These are phyloP conservation scores for Porites australiensis DNA, from an alignment of 64 coral and sea anemone genomes.

Conservation along the genomic window DNA sequence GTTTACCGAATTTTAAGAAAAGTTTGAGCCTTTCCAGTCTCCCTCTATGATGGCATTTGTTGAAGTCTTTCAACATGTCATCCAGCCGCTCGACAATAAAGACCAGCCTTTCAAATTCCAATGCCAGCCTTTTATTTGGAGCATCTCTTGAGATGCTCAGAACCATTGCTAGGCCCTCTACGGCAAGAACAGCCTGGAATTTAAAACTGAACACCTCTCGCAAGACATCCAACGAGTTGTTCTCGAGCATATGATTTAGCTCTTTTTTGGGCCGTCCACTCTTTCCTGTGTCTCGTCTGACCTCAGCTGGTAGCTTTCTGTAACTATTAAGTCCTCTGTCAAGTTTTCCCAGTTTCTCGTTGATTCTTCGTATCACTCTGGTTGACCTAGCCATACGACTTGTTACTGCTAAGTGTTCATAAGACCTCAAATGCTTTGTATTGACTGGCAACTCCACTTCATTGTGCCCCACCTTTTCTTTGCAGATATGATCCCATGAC, in stretches of 20 bases:
- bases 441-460: slow-evolving; percentile 54
- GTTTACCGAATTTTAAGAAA: slow-evolving; percentile 61
- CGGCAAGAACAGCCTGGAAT: slow-evolving; percentile 80
- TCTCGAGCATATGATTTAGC: slow-evolving; percentile 37
- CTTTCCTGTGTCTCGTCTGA: background rate
- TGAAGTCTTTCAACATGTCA: slow-evolving; percentile 39
- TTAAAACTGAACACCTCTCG: slow-evolving; percentile 53
- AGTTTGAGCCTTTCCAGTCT: slow-evolving; percentile 57
- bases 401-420: slow-evolving; percentile 55
- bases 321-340: slow-evolving; percentile 16
- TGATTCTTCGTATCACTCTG: background rate
- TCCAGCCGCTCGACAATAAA: slow-evolving; percentile 69
- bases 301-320: slow-evolving; percentile 14
- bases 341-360: slow-evolving; percentile 34
- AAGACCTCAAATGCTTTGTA: slow-evolving; percentile 61
- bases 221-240: slow-evolving; percentile 1
- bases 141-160: slow-evolving; percentile 51
- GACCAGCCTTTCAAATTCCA: slow-evolving; percentile 53
- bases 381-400: slow-evolving; percentile 51
- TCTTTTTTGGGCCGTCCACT: background rate
- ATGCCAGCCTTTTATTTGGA: slow-evolving; percentile 22
- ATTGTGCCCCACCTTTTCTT: background rate
- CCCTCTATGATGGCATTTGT: slow-evolving; percentile 11
- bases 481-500: slow-evolving; percentile 2
- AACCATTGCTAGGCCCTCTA: slow-evolving; percentile 81